Percentiles rank a stretch among this genome's conserved stretches.
Conservation (phyloP, 1,140 invertebrate species). For the Acromyrmex echinatior region DNA sequence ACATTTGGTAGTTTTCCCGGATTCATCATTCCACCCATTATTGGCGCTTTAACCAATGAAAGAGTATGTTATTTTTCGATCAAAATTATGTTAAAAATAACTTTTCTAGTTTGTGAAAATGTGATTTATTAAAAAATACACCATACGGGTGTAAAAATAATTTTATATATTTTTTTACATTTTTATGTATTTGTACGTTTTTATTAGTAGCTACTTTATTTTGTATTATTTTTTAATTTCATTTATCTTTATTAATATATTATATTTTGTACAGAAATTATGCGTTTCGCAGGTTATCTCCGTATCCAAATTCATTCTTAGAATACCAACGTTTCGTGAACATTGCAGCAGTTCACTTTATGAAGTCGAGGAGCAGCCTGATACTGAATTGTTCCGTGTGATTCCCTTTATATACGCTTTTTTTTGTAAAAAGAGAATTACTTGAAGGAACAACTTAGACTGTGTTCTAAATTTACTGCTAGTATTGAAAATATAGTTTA, state of each 20-base stretch:
- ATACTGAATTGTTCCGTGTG: no score
- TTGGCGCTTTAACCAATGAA: slow-evolving; percentile 89
- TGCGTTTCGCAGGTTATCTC: no score
- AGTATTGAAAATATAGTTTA: no score
- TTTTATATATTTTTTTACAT: neutral
- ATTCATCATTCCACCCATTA: slow-evolving; percentile 91
- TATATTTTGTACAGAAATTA: no score
- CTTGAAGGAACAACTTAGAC: no score
- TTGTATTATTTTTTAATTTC: neutral
- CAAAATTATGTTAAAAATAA: neutral
- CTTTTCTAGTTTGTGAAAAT: neutral
- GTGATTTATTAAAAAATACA: neutral
- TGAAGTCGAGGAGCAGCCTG: no score
- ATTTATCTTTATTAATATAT: neutral
- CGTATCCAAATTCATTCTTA: no score
- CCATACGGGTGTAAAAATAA: neutral
- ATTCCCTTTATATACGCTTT: no score
- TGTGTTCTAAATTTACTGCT: no score
- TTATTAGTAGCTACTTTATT: neutral
- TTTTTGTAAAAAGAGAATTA: no score
- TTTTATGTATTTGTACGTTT: neutral
- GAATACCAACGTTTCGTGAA: no score
- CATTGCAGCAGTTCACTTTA: no score
- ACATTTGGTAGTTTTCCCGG: slow-evolving; percentile 91
- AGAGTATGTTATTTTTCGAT: slow-evolving; percentile 85